Evolutionary conservation across 1,140 invertebrate species (phyloP).

Genomic region (Eumeta japonica): DNA sequence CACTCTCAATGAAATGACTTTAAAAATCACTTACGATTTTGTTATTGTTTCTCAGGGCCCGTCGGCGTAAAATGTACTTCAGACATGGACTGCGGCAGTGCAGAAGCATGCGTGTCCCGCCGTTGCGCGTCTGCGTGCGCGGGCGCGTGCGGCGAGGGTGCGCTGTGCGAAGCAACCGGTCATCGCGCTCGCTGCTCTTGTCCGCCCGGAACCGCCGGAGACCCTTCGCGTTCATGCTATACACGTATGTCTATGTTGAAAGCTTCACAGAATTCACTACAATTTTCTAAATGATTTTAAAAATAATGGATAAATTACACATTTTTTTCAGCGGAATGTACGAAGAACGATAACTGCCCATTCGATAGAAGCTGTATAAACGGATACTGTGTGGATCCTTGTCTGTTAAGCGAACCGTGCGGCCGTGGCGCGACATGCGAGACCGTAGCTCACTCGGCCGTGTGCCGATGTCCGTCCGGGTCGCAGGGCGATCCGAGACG

Average conservation of each 20-base stretch:
- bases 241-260: conserved; percentile 71
- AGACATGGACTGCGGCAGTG: conserved; percentile 71
- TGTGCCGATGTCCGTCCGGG: conserved; percentile 79
- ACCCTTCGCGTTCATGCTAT: conserved; percentile 82
- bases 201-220: conserved; percentile 79
- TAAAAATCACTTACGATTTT: background rate
- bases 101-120: conserved; percentile 75
- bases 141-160: conserved; percentile 74
- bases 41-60: conserved; percentile 37
- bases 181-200: conserved; percentile 80
- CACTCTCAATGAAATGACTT: background rate
- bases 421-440: conserved; percentile 78
- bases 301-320: conserved; percentile 6
- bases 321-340: conserved; percentile 75
- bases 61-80: conserved; percentile 65
- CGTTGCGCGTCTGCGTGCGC: conserved; percentile 80
- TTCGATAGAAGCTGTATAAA: conserved; percentile 80
- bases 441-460: conserved; percentile 70
- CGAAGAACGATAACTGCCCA: conserved; percentile 77
- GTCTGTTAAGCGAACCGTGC: conserved; percentile 65
- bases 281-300: background rate
- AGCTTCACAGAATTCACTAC: background rate
- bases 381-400: conserved; percentile 78
- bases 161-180: conserved; percentile 70
- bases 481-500: conserved; percentile 80